Conservation (phyloP, 2,113 vertebrate species). For the Platysteira castanea region DNA sequence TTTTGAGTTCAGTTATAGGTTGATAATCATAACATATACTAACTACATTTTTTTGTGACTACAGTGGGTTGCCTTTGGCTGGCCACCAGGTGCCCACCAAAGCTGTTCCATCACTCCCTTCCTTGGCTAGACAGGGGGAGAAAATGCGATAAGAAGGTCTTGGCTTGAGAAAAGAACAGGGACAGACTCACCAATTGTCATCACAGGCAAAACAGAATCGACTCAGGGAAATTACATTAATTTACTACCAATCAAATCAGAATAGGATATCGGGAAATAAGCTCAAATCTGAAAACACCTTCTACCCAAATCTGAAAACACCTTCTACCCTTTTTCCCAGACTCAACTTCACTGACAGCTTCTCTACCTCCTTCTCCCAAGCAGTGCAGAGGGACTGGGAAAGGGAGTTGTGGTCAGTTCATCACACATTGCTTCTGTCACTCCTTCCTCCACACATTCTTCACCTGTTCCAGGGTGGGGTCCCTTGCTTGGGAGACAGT, state of each 20-base stretch:
- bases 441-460: neutral
- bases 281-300: neutral
- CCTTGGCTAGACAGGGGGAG: neutral
- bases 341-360: accelerated
- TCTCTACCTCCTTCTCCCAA: neutral
- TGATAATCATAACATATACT: neutral
- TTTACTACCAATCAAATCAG: neutral
- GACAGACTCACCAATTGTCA: neutral
- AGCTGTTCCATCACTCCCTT: accelerated
- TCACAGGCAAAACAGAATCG: neutral
- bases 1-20: neutral
- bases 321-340: neutral
- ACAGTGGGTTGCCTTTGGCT: neutral
- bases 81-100: neutral
- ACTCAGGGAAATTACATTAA: neutral
- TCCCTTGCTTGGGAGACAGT: neutral
- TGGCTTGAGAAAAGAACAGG: neutral
- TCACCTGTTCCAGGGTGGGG: neutral
- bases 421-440: accelerated
- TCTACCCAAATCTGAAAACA: neutral
- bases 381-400: neutral
- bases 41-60: neutral
- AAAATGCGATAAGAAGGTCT: neutral
- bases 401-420: neutral
- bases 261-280: neutral